Percentiles rank a stretch among this genome's conserved stretches.
These are phyloP conservation scores for Formica aserva DNA, from an alignment of 2,888 invertebrate genomes.

Conservation along the genomic window DNA sequence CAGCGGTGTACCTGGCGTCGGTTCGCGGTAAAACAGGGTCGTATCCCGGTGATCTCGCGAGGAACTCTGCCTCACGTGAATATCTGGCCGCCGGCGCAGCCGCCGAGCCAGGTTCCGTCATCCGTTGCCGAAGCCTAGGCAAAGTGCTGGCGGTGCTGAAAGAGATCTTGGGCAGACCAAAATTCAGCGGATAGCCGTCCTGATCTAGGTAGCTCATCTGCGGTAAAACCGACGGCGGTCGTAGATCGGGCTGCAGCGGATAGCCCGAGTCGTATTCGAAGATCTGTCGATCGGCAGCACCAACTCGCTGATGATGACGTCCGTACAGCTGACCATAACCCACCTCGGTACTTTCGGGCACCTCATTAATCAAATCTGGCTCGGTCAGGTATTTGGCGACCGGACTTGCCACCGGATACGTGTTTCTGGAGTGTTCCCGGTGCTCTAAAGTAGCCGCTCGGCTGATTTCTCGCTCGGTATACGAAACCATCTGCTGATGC, in stretches of 20 bases:
- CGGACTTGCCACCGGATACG: constrained; percentile 71
- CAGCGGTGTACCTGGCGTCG: constrained; percentile 90
- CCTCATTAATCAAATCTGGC: constrained; percentile 86
- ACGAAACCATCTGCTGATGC: constrained; percentile 86
- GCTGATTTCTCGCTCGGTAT: constrained; percentile 77
- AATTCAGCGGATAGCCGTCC: constrained; percentile 93
- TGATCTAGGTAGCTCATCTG: constrained; percentile 89
- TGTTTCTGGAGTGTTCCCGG: constrained; percentile 72
- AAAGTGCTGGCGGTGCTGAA: constrained; percentile 91
- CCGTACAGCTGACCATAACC: constrained; percentile 76
- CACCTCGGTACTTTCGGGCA: constrained; percentile 78
- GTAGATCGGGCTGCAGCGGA: constrained; percentile 78
- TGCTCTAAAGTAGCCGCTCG: constrained; percentile 75
- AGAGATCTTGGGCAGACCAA: constrained; percentile 90
- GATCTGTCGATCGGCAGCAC: constrained; percentile 73
- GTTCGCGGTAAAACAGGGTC: constrained; percentile 76
- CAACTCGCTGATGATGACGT: constrained; percentile 69
- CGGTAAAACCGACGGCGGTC: constrained; percentile 75
- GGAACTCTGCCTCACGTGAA: constrained; percentile 89
- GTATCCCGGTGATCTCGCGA: constrained; percentile 86
- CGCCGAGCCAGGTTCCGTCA: constrained; percentile 85
- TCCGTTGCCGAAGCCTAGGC: constrained; percentile 89
- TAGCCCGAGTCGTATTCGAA: constrained; percentile 82
- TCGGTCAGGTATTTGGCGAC: constrained; percentile 85
- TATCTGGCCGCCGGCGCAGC: constrained; percentile 88